Conservation (phyloP, 2,888 invertebrate genomes). For the Hydraecia micacea region DNA sequence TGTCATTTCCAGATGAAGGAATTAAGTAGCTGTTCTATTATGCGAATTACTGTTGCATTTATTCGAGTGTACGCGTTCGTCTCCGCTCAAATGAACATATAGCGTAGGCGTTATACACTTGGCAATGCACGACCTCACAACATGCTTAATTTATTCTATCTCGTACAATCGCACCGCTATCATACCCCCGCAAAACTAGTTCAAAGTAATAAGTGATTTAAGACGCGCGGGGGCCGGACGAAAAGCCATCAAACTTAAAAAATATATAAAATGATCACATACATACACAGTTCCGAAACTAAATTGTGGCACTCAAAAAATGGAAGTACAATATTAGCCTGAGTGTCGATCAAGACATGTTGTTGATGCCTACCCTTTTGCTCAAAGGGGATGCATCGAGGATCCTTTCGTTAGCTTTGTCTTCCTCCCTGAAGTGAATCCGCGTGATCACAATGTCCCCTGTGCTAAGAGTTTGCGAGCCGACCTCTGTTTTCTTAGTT, state of each 20-base stretch:
- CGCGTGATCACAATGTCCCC: slow-evolving; percentile 98
- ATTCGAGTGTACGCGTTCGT: slow-evolving; percentile 83
- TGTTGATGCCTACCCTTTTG: slow-evolving; percentile 85
- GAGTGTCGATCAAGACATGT: slow-evolving; percentile 86
- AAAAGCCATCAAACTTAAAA: slow-evolving; percentile 65
- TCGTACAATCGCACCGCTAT: slow-evolving; percentile 82
- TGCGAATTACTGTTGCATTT: slow-evolving; percentile 86
- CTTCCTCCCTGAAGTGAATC: slow-evolving; percentile 91
- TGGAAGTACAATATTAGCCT: slow-evolving; percentile 77
- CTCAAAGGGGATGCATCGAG: slow-evolving; percentile 86
- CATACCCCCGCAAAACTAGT: slow-evolving; percentile 75
- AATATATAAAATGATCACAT: slow-evolving; percentile 84
- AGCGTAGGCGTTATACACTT: slow-evolving; percentile 84
- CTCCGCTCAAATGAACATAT: slow-evolving; percentile 89
- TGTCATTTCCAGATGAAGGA: slow-evolving; percentile 80
- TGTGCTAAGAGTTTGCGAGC: slow-evolving; percentile 96
- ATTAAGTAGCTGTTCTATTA: slow-evolving; percentile 83
- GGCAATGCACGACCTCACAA: slow-evolving; percentile 84
- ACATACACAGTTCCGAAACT: slow-evolving; percentile 81
- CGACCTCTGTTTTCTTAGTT: slow-evolving; percentile 89
- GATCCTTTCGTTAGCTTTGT: slow-evolving; percentile 85
- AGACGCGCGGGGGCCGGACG: slow-evolving; percentile 64
- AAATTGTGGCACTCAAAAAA: slow-evolving; percentile 86
- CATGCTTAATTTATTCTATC: slow-evolving; percentile 85
- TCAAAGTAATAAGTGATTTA: slow-evolving; percentile 70